A percentile compares a stretch with the other conserved stretches of the same genome.
Evolutionary conservation across 35 echinoderm and acorn worm genomes (phyloP).

Genomic region (Hemicentrotus pulcherrimus): DNA sequence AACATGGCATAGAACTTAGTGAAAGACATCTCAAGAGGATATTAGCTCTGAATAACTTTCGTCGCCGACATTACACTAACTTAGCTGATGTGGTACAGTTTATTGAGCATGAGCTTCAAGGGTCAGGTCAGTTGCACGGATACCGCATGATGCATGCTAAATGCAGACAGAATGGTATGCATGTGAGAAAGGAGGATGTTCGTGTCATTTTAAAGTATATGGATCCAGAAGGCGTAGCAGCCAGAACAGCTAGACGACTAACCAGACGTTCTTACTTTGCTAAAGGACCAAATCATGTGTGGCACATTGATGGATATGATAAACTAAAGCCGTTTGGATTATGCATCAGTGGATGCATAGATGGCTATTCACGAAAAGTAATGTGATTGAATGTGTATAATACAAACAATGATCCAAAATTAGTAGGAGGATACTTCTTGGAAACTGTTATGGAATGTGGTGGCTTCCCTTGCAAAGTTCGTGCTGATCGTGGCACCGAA

Average conservation of each 20-base stretch:
- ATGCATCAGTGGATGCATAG: conserved; percentile 73
- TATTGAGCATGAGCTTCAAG: conserved; percentile 56
- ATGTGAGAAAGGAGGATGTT: conserved; percentile 56
- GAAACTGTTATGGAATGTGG: conserved; percentile 17
- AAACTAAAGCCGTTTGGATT: conserved; percentile 78
- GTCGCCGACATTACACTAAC: conserved; percentile 58
- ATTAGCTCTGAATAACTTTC: conserved; percentile 46
- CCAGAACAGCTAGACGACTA: conserved; percentile 51
- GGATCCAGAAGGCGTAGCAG: conserved; percentile 58
- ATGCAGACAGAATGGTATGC: conserved; percentile 56
- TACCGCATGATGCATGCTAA: conserved; percentile 73
- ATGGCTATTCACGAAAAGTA: conserved; percentile 66
- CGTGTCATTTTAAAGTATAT: conserved; percentile 50
- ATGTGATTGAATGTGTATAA: conserved; percentile 60
- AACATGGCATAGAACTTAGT: conserved; percentile 21
- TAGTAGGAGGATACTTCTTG: conserved; percentile 72
- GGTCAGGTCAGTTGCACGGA: conserved; percentile 64
- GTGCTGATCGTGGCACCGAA: conserved; percentile 66
- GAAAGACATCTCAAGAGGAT: conserved; percentile 54
- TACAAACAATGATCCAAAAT: conserved; percentile 58
- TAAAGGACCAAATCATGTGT: conserved; percentile 63
- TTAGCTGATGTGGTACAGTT: conserved; percentile 61
- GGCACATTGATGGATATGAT: conserved; percentile 83
- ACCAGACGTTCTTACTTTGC: conserved; percentile 44
- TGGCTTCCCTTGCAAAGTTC: conserved; percentile 18